These are phyloP conservation scores for Cnemophilus loriae DNA, from an alignment of 2,113 vertebrate species.

Conservation along the genomic window DNA sequence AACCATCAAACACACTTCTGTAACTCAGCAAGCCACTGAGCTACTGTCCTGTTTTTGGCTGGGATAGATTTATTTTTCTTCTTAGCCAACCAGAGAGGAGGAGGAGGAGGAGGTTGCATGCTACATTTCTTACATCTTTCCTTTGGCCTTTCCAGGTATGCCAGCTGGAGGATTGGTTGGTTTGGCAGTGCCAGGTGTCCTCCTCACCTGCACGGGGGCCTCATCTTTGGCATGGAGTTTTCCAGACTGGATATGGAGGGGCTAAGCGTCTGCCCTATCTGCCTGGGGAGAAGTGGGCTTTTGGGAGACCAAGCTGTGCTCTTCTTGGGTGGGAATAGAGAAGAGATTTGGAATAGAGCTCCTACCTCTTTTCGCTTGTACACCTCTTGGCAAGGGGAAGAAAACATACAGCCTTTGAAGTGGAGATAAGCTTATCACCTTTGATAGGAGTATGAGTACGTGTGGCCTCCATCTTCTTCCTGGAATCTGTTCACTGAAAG, in stretches of 20 bases:
- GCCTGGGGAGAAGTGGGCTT: not conserved
- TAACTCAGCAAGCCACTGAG: not conserved
- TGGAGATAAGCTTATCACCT: not conserved
- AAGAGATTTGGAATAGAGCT: not conserved
- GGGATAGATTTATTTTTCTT: not conserved
- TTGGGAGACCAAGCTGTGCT: not conserved
- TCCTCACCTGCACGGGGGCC: not conserved
- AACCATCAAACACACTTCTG: not conserved
- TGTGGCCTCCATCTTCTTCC: not conserved
- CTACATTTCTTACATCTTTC: not conserved
- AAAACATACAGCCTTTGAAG: not conserved
- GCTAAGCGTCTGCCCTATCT: not conserved
- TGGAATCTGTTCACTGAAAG: not conserved
- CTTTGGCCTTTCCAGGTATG: accelerated
- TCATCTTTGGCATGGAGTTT: not conserved
- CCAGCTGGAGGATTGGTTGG: not conserved
- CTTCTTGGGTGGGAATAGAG: not conserved
- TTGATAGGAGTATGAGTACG: not conserved
- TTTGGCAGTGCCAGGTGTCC: not conserved
- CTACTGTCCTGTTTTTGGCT: not conserved
- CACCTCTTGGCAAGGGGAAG: not conserved
- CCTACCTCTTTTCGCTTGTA: not conserved
- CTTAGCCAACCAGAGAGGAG: not conserved
- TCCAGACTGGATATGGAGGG: not conserved
- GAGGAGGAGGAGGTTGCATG: not conserved